Percentiles rank a stretch among this genome's conserved stretches.
These are phyloP conservation scores for Helicoverpa armigera DNA, from an alignment of 1,140 invertebrate species.

Conservation along the genomic window DNA sequence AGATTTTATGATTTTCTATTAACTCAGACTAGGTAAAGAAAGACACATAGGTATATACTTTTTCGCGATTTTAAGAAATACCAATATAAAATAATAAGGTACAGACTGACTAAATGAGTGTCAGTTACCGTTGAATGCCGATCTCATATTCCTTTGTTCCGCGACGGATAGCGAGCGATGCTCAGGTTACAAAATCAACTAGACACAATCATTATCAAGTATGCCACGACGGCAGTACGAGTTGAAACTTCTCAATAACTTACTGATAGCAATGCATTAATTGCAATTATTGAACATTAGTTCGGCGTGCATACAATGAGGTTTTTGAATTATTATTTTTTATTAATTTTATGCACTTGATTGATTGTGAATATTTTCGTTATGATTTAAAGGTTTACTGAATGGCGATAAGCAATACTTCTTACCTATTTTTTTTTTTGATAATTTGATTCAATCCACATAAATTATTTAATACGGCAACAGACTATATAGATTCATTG, in stretches of 20 bases:
- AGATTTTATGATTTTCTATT: no score
- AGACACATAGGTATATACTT: no score
- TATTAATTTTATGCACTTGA: neutral
- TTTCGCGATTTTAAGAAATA: neutral
- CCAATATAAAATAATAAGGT: neutral
- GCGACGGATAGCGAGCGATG: slow-evolving; percentile 34
- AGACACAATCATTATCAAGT: slow-evolving; percentile 37
- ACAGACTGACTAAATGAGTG: slow-evolving; percentile 24
- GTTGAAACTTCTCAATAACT: slow-evolving; percentile 15
- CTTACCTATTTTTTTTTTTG: neutral
- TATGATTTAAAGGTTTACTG: neutral
- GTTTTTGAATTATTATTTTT: neutral
- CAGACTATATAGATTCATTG: neutral
- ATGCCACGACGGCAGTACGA: neutral
- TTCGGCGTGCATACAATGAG: neutral
- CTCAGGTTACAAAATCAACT: slow-evolving; percentile 41
- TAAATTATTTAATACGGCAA: neutral
- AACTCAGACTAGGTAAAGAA: no score
- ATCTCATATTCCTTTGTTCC: slow-evolving; percentile 47
- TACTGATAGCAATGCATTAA: slow-evolving; percentile 22
- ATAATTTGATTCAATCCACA: neutral
- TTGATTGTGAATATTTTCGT: no score
- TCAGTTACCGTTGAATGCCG: slow-evolving; percentile 42
- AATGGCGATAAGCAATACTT: neutral
- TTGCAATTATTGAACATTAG: slow-evolving; percentile 26